Base-by-base conservation (phyloP, 2,888 invertebrate species). In the Himalopsyche japonica region DNA sequence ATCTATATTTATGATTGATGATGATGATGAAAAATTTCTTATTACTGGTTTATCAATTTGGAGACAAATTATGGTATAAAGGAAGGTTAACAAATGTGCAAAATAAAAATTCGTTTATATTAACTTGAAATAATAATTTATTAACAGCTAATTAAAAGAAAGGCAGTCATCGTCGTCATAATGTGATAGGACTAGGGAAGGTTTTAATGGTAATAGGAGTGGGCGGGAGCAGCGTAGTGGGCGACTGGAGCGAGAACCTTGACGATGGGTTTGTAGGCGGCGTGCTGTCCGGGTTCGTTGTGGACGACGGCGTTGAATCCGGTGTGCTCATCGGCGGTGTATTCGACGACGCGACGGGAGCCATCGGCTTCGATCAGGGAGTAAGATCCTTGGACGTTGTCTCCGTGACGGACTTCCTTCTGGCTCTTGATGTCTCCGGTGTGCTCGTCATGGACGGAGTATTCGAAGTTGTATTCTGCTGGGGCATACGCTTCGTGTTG, bases 241-340 rank as follows among this genome's bases (percentile, higher is more conserved):
- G 76, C 81, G 20, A 87, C 87, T 82, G 86, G 84, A 77, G 85
- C 87, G 15, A 57, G 37, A 70, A 80, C 84, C 76, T 83, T 81
- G 27, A 84, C 49, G n/a, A 81, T 47, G 12, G 84, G 84, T 37
- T 79, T 79, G 57, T 57, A 57, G 8, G 77, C 77, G 47, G 76
- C 76, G 30, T 81, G 82, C 37, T 82, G 82, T 57, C 64, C 47
- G 32, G 81, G 81, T 87, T 92, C 91, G 88, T 92, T 92, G 43
- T 91, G 90, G n/a, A 92, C 92, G 83, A 89, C 87, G 47, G 92
- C 92, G 89, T 91, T 92, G 90, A 92, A 92, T 64, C 92, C 92
- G 88, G 91, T 88, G 83, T 88, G 89, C 78, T 89, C 89, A 88
- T 92, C 92, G 20, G 91, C 88, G 88, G 91, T 90, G 90, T 92